A percentile compares a stretch with the other conserved stretches of the same genome.
phyloP scores from a whole-genome alignment of 2,113 vertebrate genomes.

The Muntiacus reevesi region DNA sequence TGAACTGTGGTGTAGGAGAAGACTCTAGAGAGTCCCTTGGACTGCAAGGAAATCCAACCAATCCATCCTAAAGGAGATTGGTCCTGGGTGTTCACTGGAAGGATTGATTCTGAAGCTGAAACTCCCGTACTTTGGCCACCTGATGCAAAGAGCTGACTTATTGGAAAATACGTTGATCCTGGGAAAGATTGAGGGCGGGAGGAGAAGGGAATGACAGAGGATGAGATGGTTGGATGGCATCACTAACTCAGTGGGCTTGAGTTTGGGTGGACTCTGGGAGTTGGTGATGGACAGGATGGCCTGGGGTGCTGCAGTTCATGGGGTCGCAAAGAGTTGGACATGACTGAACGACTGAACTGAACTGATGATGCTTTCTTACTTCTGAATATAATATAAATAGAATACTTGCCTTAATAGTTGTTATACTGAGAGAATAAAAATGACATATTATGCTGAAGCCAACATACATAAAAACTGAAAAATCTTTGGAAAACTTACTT shows the following conservation, averaged over 20 bases:
- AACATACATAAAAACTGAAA: background rate
- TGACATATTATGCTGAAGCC: background rate
- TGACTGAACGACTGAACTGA: background rate
- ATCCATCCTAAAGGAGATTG: too few species aligned
- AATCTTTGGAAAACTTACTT: background rate
- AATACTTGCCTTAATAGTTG: background rate
- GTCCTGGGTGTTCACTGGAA: background rate
- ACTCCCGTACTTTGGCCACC: background rate
- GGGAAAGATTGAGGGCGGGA: background rate
- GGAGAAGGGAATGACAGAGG: accelerated
- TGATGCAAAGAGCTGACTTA: background rate
- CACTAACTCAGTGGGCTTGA: background rate
- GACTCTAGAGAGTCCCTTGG: background rate
- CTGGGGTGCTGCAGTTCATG: background rate
- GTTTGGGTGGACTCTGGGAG: background rate
- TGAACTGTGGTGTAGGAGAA: background rate
- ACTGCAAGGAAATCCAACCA: background rate
- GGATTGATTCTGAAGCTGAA: background rate
- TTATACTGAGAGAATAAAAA: background rate
- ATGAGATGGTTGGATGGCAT: background rate
- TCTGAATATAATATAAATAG: background rate
- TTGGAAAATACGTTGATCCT: background rate
- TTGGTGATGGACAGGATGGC: background rate
- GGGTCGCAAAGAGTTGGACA: accelerated
- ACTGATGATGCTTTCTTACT: background rate